Evolutionary conservation across 2,797 vertebrate species (phyloP).

Genomic region (Sebastes nivosus): DNA sequence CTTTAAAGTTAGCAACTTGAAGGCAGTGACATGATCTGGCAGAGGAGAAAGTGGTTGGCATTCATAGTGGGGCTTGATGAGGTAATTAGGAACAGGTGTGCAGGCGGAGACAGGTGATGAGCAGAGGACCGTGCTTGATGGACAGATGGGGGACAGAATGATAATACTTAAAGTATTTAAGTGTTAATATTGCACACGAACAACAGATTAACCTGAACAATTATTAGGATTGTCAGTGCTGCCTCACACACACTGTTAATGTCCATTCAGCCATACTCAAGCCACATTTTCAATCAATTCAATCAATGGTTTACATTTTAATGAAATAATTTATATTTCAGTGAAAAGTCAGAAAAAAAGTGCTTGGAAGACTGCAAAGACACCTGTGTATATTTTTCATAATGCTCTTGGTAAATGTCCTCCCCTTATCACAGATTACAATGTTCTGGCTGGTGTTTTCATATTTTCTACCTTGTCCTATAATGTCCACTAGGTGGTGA

Average conservation of each 20-base stretch:
- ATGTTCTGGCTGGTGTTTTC: not conserved
- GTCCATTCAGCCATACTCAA: not conserved
- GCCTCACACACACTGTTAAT: not conserved
- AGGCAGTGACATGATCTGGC: not conserved
- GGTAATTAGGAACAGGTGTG: not conserved
- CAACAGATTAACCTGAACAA: not conserved
- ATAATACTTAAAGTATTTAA: not conserved
- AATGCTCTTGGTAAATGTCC: not conserved
- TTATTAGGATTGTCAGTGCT: not conserved
- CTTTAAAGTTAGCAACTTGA: not conserved
- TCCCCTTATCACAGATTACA: not conserved
- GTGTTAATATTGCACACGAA: too few species aligned
- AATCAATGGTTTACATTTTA: not conserved
- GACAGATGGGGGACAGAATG: not conserved
- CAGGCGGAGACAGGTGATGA: not conserved
- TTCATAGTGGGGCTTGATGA: not conserved
- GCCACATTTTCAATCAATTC: too few species aligned
- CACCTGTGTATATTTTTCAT: not conserved
- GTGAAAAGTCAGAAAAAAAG: not conserved
- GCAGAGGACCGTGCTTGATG: not conserved
- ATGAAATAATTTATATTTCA: not conserved
- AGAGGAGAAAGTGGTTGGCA: not conserved
- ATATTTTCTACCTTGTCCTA: not conserved
- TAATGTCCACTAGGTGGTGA: constrained; percentile 41
- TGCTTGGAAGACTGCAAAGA: not conserved